Evolutionary conservation across 2,797 vertebrate genomes (phyloP), one percentile per base, ranked within the genome.

Genomic region (Amniataba percoides): DNA sequence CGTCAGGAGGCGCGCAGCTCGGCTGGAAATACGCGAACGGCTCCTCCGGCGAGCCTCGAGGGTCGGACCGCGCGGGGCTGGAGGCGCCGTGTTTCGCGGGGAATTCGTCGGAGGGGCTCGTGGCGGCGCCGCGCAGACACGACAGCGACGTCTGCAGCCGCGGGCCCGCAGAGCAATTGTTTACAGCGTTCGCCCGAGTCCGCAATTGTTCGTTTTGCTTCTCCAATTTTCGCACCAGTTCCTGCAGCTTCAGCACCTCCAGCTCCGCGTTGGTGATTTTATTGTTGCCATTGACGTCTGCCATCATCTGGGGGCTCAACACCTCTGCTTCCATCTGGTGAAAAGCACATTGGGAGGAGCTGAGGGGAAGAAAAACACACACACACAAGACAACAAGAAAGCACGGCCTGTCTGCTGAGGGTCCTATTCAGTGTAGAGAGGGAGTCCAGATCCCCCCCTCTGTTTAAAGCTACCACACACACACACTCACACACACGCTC

Each of bases 191-290:
- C 43, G 97, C 97, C 70, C 96, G 87, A 55, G 93, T 98, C 86
- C 97, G 94, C 81, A 99, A 94, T 95, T 98, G 97, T 88, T 98
- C 97, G 92, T 98, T 99, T 71, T 99, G 97, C 85, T 94, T 96
- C 93, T 99, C 97, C 94, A 99, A 88, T 92, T 97, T 97, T 75
- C 97, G 95, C 75, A 99, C 97, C 84, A 99, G 92, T 88, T 99
- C 97, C 92, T 99, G 97, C 27, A 99, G 97, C 96, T 99, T 98
- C 81, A 97, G 93, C 94, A 99, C 97, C 95, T 99, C 98, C 92
- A 98, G 95, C 95, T 99, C 97, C 27, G 98, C 97, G 92, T 94
- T 97, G 84, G 94, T 92, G 75, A 94, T 94, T 57, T 93, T 94
- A 89, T 84, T 95, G 88, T 95, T 95, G 84, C 96, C 96, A 75